Evolutionary conservation across 1,140 invertebrate genomes (phyloP), one percentile per base, ranked within the genome.

Genomic region (Drosophila lini): DNA sequence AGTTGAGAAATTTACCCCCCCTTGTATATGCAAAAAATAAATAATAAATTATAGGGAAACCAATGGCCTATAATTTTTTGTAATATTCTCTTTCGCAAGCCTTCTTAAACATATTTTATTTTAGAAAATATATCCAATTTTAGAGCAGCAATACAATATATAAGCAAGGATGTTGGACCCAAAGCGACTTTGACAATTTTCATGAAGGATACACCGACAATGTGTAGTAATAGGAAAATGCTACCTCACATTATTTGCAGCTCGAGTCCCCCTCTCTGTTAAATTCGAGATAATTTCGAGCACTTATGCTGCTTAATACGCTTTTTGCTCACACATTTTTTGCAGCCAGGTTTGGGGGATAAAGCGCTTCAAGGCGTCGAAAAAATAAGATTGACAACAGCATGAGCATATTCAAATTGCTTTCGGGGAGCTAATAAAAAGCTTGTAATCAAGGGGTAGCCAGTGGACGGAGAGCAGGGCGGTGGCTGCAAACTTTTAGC

Each of bases 401-500:
- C 81, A 74, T 53, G 71, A 89, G 76, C 68, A 84, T 78, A 88
- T 89, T 83, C 73, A 88, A 88, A 88, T 88, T 89, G 80, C 84
- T 84, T 88, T 88, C 57, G 84, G 84, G 80, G 59, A 70, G 80
- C 77, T 89, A 83, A 89, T 89, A 88, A 88, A 89, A 88, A 83
- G 83, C 80, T 61, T 83, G 83, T 83, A 88, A 86, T 88, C 79
- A 86, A 82, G 81, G 81, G 70, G 70, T 45, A 62, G 44, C 44
- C 55, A 34, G 48, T 42, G 42, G 34, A 41, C 40, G 16, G 32
- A 19, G 50, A 32, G 13, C 50, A 22, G 34, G 19, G 32, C 16
- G 32, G 19, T 47, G 25, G 60, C 10, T 13, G 40, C 38, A 58
- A 79, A 88, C 78, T 61, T 88, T 85, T 82, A 45, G 62, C 67